Base-by-base conservation (phyloP, 2,888 invertebrate species). In the Imbricaverruca yamaguchii region DNA sequence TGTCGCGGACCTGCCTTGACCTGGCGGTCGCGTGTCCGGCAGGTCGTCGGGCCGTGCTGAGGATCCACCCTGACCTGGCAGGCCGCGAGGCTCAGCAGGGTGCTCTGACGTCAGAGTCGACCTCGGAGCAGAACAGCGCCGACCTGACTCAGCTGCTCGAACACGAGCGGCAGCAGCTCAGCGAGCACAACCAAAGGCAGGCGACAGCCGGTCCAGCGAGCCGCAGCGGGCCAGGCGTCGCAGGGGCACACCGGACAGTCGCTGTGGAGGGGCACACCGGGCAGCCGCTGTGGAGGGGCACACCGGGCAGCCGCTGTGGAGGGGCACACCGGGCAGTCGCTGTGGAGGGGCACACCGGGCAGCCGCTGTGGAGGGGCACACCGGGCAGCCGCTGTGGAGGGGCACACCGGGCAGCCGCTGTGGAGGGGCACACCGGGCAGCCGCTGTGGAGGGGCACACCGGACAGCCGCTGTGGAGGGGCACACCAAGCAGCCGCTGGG, bases 31-130 rank as follows among this genome's bases (percentile, higher is more conserved):
- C 39, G 39, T 39, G 39, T 39, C 69, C 59, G 80, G 7, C 81
- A 85, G 86, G 85, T 11, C 83, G 82, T 56, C 85, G 84, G 81
- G 85, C 85, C n/a, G 84, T 86, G 55, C 86, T 92, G 74, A 88
- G 89, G 83, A 87, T 89, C 3, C 92, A 92, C 85, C 92, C 92
- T 11, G 92, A 92, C 86, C 87, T 92, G 82, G 91, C 91, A 8
- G 91, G 86, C 7, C 82, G 84, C 59, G 61, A 85, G 80, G 90
- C 90, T 2, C 89, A 89, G 9, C 87, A 87, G 82, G 90, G 90
- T 9, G 88, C 89, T 83, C 86, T 92, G 69, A 91, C 91, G 0
- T 84, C 85, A 0, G 92, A 92, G 85, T 92, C 91, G 0, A 86
- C 88, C 1, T 86, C 86, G 21, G 91, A 92, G 85, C 92, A 91